Conservation (phyloP, 2,888 invertebrate genomes). For the Cylloceria caligata region DNA sequence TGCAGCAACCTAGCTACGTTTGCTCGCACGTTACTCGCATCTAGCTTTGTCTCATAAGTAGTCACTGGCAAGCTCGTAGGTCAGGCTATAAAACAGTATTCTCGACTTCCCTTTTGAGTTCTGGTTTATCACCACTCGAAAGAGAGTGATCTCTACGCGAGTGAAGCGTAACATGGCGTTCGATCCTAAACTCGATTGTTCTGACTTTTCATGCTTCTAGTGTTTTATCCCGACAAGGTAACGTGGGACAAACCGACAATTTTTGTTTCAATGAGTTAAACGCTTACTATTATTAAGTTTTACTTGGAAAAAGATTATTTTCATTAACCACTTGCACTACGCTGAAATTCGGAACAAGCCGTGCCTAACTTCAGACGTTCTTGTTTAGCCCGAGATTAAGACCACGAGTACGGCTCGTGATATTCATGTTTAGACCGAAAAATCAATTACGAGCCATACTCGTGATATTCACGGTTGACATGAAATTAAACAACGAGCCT, state of each 20-base stretch:
- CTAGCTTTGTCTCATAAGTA: constrained; percentile 39
- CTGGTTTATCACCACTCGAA: constrained; percentile 25
- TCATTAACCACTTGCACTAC: no score
- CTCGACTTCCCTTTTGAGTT: constrained; percentile 3
- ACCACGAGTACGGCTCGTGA: no score
- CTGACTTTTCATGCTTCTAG: not conserved
- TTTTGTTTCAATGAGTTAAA: not conserved
- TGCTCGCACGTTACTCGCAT: not conserved
- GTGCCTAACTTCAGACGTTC: no score
- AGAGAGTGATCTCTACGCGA: not conserved
- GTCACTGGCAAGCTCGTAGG: constrained; percentile 29
- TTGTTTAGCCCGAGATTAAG: no score
- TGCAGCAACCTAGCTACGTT: constrained; percentile 15
- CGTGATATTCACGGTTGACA: no score
- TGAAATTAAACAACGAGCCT: no score
- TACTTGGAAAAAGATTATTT: no score
- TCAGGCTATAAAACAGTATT: constrained; percentile 27
- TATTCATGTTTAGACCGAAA: no score
- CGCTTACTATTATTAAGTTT: not conserved
- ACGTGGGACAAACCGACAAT: not conserved
- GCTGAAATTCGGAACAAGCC: no score
- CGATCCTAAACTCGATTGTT: not conserved
- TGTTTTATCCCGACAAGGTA: not conserved
- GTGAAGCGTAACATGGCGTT: not conserved
- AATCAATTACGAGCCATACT: no score